A percentile compares a stretch with the other conserved stretches of the same genome.
phyloP scores from a whole-genome alignment of 2,113 vertebrate genomes.

The Cichladusa arquata region DNA sequence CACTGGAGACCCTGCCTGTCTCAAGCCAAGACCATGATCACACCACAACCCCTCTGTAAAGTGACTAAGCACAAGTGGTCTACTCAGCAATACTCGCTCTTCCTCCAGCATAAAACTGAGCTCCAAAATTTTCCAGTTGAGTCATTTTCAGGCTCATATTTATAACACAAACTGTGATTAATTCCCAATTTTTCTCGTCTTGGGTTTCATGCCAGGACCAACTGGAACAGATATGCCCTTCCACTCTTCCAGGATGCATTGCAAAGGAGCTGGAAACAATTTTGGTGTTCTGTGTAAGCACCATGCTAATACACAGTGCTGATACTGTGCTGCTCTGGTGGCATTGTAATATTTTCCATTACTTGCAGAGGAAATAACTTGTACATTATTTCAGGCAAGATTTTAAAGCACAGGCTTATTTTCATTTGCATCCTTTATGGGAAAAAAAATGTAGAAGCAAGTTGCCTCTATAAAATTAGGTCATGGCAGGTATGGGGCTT shows the following conservation, averaged over 20 bases:
- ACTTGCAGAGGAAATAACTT: background rate
- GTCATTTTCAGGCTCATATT: background rate
- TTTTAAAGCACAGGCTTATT: background rate
- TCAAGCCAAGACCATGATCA: background rate
- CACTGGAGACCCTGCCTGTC: accelerated
- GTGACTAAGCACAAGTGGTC: background rate
- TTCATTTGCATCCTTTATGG: background rate
- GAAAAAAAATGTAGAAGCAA: background rate
- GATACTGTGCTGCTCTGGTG: background rate
- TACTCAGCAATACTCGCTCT: background rate
- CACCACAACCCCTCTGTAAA: background rate
- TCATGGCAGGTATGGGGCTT: background rate
- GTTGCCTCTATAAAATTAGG: background rate
- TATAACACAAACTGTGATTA: background rate
- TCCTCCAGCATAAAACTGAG: background rate
- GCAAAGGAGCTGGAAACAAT: background rate
- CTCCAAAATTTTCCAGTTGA: background rate
- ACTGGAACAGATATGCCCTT: background rate
- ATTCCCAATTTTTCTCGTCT: background rate
- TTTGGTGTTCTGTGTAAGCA: background rate
- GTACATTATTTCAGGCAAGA: background rate
- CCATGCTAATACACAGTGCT: background rate
- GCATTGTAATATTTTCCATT: background rate
- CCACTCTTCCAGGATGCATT: background rate
- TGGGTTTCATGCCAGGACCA: background rate